Percentiles rank a stretch among this genome's conserved stretches.
These are phyloP conservation scores for Dasysyrphus albostriatus DNA, from an alignment of 2,888 invertebrate species.

Conservation along the genomic window DNA sequence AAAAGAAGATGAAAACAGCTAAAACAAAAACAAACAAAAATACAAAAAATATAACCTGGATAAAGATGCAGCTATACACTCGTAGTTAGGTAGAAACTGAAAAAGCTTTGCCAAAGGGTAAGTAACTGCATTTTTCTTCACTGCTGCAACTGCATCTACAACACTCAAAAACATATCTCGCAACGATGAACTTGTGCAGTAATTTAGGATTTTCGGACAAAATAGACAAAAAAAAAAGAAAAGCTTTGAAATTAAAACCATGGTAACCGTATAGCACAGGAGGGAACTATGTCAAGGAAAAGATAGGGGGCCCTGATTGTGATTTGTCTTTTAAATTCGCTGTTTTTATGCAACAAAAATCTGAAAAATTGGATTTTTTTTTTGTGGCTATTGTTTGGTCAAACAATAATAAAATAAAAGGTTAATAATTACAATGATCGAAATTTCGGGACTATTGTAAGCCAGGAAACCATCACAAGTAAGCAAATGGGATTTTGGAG, in stretches of 20 bases:
- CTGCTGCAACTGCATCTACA: background rate
- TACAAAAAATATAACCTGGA: constrained; percentile 8
- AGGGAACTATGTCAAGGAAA: background rate
- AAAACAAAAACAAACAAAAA: constrained; percentile 11
- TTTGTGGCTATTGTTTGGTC: no score
- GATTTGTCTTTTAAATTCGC: background rate
- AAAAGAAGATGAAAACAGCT: constrained; percentile 25
- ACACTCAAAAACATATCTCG: constrained; percentile 38
- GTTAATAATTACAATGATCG: no score
- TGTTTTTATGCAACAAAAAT: no score
- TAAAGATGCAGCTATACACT: constrained; percentile 20
- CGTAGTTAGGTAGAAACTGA: background rate
- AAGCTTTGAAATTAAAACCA: constrained; percentile 16
- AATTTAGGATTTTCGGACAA: constrained; percentile 68
- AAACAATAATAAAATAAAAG: no score
- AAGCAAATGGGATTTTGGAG: no score
- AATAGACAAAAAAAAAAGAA: constrained; percentile 25
- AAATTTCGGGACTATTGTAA: no score
- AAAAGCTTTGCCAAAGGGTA: constrained; percentile 53
- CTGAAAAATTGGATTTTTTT: no score
- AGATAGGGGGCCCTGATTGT: background rate
- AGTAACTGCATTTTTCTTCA: constrained; percentile 54
- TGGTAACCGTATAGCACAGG: background rate
- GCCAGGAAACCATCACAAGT: no score
- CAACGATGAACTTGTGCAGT: constrained; percentile 71